Evolutionary conservation across 23 tunicate species (phyloP), one percentile per base, ranked within the genome.

Genomic region (Styela plicata): DNA sequence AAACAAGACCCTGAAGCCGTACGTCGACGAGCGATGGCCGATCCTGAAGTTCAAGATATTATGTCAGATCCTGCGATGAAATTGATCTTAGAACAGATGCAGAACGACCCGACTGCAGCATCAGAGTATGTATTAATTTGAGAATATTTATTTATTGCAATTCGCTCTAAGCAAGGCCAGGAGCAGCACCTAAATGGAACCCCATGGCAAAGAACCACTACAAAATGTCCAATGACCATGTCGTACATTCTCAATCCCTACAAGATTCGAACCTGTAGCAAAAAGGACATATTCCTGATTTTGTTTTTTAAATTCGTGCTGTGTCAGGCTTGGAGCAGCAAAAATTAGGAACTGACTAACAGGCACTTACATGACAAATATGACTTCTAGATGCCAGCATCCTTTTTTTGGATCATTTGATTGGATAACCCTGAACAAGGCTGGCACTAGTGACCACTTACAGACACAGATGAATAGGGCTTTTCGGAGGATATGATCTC

Each of bases 41-140:
- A 95, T 86, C 99, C 99, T 2, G 99, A 95, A 80, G 92, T 95
- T 36, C 87, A 88, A 36, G 70, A 86, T 57, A 95, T 95, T 66
- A 95, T 95, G 96, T 68, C 85, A 52, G 99, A 95, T 83, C 99
- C 99, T 2, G 91, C 96, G 32, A 95, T 95, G 96, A 90, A 87
- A 73, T 86, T 90, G 92, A 95, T 95, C 61, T 89, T 95, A 2
- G 96, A 95, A 7, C 99, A 95, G 63, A 93, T 93, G 64, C 93
- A 88, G 66, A 69, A 82, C 52, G 98, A 93, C 36, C 98, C 98
- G 5, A 85, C 71, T 66, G 98, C 98, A 1, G 33, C 88, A 36
- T 74, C 80, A 34, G 98, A 93, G 99, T 95, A 84, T 67, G 95
- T 79, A n/a, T 79, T 36, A 3, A 19, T 82, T 0, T 0, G 21